A percentile compares a stretch with the other conserved stretches of the same genome.
Evolutionary conservation across 2,888 invertebrate species (phyloP).

Genomic region (Choreutis nemorana): DNA sequence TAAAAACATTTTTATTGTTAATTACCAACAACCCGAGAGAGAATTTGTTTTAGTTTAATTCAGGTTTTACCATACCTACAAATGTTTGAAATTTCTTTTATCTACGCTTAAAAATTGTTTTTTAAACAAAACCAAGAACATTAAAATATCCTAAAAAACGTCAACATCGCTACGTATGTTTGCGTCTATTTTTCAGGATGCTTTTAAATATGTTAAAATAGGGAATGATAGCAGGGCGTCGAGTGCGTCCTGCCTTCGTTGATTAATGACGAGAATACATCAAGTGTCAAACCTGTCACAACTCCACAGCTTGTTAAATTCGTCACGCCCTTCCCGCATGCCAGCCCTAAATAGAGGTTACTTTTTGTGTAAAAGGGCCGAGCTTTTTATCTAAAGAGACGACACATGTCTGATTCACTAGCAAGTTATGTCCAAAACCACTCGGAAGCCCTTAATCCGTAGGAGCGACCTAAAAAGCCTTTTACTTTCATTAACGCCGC

Average conservation of each 20-base stretch:
- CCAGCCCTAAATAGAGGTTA: slow-evolving; percentile 44
- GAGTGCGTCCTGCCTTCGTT: slow-evolving; percentile 22
- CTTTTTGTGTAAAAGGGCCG: slow-evolving; percentile 43
- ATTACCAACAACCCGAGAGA: no score
- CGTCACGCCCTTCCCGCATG: slow-evolving; percentile 42
- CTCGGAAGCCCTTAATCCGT: slow-evolving; percentile 14
- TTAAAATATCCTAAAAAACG: no score
- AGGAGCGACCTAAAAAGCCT: slow-evolving; percentile 11
- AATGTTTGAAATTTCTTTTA: no score
- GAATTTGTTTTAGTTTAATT: no score
- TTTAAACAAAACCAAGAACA: no score
- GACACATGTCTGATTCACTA: slow-evolving; percentile 33
- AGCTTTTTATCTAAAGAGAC: slow-evolving; percentile 33
- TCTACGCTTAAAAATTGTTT: no score
- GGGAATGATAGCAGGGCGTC: slow-evolving; percentile 10
- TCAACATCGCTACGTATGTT: no score
- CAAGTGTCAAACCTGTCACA: slow-evolving; percentile 61
- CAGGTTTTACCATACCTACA: no score
- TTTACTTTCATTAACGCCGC: slow-evolving; percentile 15
- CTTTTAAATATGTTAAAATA: no score
- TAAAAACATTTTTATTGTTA: no score
- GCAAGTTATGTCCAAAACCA: slow-evolving; percentile 24
- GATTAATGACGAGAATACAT: slow-evolving; percentile 61
- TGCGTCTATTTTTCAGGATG: no score
- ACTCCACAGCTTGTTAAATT: slow-evolving; percentile 56